Base-by-base conservation (phyloP, 2,888 invertebrate genomes). In the Syrista parreyssii region DNA sequence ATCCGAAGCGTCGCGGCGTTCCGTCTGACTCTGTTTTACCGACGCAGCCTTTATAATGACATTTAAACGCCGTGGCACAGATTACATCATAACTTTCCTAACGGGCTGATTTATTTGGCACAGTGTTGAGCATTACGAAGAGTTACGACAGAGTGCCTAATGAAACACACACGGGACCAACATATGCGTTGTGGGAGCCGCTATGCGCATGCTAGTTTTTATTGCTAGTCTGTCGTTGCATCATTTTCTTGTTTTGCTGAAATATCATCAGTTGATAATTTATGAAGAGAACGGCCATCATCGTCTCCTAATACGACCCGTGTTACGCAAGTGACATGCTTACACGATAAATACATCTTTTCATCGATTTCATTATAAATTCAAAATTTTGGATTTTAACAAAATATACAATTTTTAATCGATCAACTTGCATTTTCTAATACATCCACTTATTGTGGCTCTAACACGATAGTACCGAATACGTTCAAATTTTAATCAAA, bases 51-150 rank as follows among this genome's bases (percentile, higher is more conserved):
- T 83, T 83, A 86, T 86, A 84, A 85, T 84, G 85, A 84, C 86
- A 86, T 86, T 86, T 86, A 85, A 86, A 82, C 80, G 80, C 79
- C 78, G 78, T 78, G 75, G 78, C 82, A 77, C 83, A 81, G 84
- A 85, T 84, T 83, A 82, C 79, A 80, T 80, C 75, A 82, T 83
- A 85, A 84, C 84, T 85, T 85, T 84, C 81, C 85, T 82, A 83
- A 83, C 84, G 79, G 83, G 78, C 79, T 85, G 85, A 85, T 86
- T 86, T 86, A 86, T 86, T 85, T 83, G 83, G 83, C 82, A 82
- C 78, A 76, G 78, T 78, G 83, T 81, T 80, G 81, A 84, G 4
- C 75, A 74, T 83, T 82, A 81, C 76, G 82, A 84, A 81, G 84
- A 86, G 81, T 84, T 83, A 86, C 84, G 83, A 83, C 83, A 79